Percentiles rank a stretch among this genome's conserved stretches.
These are phyloP conservation scores for Dorcus parallelipipedus DNA, from an alignment of 2,888 invertebrate species.

Conservation along the genomic window DNA sequence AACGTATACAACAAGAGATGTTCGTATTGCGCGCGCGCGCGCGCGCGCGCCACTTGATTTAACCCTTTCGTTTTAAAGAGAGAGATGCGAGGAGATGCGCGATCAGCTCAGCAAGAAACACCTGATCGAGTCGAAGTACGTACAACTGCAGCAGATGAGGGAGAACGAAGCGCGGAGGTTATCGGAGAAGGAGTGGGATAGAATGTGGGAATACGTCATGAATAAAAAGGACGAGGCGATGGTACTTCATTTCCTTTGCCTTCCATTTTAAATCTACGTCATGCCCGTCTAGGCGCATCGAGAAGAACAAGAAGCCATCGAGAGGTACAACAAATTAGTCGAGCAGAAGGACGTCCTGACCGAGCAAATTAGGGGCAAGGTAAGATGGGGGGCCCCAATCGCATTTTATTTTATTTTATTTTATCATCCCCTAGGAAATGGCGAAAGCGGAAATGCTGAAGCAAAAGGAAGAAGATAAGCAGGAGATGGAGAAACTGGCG, in stretches of 20 bases:
- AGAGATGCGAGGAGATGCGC: constrained; percentile 50
- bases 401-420: not conserved
- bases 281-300: constrained; percentile 48
- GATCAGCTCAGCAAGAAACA: constrained; percentile 49
- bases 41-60: too few species aligned
- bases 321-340: constrained; percentile 44
- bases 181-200: constrained; percentile 57
- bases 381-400: constrained; percentile 10
- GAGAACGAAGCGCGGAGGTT: constrained; percentile 56
- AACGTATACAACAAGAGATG: constrained; percentile 48
- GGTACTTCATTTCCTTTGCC: constrained; percentile 23
- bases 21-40: constrained; percentile 18
- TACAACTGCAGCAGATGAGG: constrained; percentile 59
- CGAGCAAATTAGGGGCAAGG: constrained; percentile 42
- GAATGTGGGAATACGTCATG: constrained; percentile 60
- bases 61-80: constrained; percentile 21
- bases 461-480: constrained; percentile 33
- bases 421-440: constrained; percentile 20
- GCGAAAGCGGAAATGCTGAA: constrained; percentile 33
- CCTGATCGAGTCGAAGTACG: constrained; percentile 53
- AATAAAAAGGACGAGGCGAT: constrained; percentile 56
- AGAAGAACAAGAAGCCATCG: constrained; percentile 53
- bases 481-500: constrained; percentile 32
- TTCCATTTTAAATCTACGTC: too few species aligned
- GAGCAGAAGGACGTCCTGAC: constrained; percentile 44